phyloP scores from a whole-genome alignment of 2,113 vertebrate genomes.

The Fukomys damarensis region DNA sequence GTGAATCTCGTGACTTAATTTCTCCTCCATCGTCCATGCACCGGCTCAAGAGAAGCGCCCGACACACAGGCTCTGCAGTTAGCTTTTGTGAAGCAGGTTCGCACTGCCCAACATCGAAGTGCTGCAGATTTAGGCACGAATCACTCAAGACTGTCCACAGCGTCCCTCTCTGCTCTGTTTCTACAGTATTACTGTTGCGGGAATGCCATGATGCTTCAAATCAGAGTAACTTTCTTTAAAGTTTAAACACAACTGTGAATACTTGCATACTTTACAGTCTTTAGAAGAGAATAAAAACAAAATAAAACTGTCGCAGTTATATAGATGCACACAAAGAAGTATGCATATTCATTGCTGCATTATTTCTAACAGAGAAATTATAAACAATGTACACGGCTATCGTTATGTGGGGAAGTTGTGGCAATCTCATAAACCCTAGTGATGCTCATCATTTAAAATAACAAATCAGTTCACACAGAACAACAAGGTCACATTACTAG shows the following conservation, averaged over 20 bases:
- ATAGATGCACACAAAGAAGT: not conserved
- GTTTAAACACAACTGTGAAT: not conserved
- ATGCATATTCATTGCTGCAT: not conserved
- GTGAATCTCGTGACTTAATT: too few relatives aligned
- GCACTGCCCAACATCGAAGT: not conserved
- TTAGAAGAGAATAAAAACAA: constrained; percentile 49
- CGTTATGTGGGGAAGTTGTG: not conserved
- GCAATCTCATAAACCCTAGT: not conserved
- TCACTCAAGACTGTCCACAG: constrained; percentile 11
- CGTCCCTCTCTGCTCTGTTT: not conserved
- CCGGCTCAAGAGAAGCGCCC: not conserved
- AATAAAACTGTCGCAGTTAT: not conserved
- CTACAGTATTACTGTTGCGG: not conserved
- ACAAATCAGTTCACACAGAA: not conserved
- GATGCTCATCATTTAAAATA: not conserved
- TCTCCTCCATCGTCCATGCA: not conserved
- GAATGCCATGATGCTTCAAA: not conserved
- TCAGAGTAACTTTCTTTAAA: not conserved
- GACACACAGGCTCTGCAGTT: not conserved
- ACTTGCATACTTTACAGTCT: not conserved
- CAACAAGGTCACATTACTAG: not conserved
- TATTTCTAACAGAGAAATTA: not conserved
- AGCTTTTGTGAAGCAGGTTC: not conserved
- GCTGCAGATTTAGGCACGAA: not conserved
- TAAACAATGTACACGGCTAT: not conserved